Percentiles rank a stretch among this genome's conserved stretches.
Conservation (phyloP, 2,797 vertebrate genomes). For the Thunnus albacares region DNA sequence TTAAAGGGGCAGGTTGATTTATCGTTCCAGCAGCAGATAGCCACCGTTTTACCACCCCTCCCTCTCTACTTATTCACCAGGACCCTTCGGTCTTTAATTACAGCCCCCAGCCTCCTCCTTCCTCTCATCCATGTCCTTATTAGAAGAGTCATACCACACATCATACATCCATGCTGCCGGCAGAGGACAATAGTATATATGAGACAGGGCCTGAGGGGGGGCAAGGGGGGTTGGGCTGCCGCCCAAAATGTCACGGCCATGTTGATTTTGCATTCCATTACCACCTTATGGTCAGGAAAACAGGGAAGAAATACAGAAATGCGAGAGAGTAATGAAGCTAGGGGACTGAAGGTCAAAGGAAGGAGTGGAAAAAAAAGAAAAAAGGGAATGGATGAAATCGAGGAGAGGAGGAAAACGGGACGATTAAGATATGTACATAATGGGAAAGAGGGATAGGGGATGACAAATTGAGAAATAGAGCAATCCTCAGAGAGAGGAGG, state of each 20-base stretch:
- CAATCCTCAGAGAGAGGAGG: constrained; percentile 62
- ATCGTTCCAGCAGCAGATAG: constrained; percentile 75
- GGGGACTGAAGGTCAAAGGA: constrained; percentile 72
- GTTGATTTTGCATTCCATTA: constrained; percentile 77
- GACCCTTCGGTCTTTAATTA: constrained; percentile 81
- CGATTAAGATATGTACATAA: constrained; percentile 76
- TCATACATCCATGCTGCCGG: constrained; percentile 61
- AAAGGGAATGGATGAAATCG: constrained; percentile 34
- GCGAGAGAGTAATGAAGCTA: constrained; percentile 60
- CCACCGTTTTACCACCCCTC: constrained; percentile 67
- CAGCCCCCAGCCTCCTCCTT: constrained; percentile 69
- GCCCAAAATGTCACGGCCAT: constrained; percentile 73
- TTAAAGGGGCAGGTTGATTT: constrained; percentile 81
- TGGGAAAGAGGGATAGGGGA: constrained; percentile 44
- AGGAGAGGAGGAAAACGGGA: constrained; percentile 40
- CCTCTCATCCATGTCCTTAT: constrained; percentile 74
- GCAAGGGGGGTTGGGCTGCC: not conserved
- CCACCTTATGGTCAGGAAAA: constrained; percentile 53
- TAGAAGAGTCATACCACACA: constrained; percentile 65
- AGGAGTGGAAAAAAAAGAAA: constrained; percentile 29
- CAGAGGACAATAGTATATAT: constrained; percentile 57
- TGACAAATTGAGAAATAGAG: constrained; percentile 66
- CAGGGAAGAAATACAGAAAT: constrained; percentile 43
- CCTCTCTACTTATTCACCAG: constrained; percentile 66
- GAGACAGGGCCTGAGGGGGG: constrained; percentile 27